These are phyloP conservation scores for Sebastes paucispinis DNA, from an alignment of 2,797 vertebrate genomes.

Conservation along the genomic window DNA sequence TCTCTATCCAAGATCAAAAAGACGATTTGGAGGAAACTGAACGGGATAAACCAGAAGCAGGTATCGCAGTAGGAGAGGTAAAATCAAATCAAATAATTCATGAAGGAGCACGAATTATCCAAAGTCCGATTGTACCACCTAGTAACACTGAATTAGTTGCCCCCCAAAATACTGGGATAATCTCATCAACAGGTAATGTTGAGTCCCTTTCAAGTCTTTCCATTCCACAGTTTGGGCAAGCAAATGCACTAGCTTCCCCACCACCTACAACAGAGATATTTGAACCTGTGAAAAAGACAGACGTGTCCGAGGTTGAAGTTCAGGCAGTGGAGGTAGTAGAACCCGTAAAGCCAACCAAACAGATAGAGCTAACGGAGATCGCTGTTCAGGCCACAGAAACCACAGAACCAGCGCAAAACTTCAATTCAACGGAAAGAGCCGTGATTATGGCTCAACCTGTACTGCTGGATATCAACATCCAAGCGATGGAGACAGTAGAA, in stretches of 20 bases:
- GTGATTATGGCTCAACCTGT: background rate
- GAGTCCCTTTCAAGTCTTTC: conserved; percentile 63
- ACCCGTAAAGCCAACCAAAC: conserved; percentile 18
- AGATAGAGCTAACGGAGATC: conserved; percentile 8
- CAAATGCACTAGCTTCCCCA: background rate
- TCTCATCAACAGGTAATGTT: conserved; percentile 50
- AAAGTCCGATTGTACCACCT: conserved; percentile 7
- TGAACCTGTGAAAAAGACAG: conserved; percentile 4
- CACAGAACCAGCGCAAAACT: background rate
- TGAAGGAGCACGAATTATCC: conserved; percentile 24
- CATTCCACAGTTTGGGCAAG: conserved; percentile 60
- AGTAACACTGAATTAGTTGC: conserved; percentile 15
- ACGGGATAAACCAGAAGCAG: conserved; percentile 11
- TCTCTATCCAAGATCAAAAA: background rate
- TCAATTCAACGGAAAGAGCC: background rate
- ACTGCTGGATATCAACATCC: conserved; percentile 4
- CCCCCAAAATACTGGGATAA: conserved; percentile 50
- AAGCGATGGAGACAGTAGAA: conserved; percentile 12
- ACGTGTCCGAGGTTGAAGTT: conserved; percentile 12
- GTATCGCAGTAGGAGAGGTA: conserved; percentile 17
- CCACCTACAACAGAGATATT: background rate
- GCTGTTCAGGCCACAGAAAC: conserved; percentile 35
- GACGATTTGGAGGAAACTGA: conserved; percentile 31
- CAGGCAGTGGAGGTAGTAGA: conserved; percentile 30
- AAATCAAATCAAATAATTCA: background rate